Evolutionary conservation across 2,113 vertebrate species (phyloP).

Genomic region (Ochotona princeps): DNA sequence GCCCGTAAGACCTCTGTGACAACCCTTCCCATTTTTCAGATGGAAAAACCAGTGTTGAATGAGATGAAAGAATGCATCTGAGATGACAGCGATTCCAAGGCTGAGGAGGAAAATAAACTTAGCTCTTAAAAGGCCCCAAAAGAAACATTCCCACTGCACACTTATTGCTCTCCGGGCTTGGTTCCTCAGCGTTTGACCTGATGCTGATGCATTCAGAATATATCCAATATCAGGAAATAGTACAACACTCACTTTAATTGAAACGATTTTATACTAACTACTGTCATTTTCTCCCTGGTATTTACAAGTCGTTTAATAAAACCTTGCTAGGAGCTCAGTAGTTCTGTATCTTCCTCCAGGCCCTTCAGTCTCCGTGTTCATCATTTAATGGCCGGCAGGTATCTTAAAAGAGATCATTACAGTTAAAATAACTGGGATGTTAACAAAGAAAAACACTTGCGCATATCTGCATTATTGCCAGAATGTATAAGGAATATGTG

Average conservation of each 20-base stretch:
- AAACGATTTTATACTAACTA: slow-evolving; percentile 74
- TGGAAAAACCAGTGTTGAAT: slow-evolving; percentile 15
- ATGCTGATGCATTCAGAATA: slow-evolving; percentile 41
- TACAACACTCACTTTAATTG: slow-evolving; percentile 82
- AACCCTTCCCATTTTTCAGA: not conserved
- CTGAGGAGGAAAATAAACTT: slow-evolving; percentile 20
- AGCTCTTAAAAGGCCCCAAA: not conserved
- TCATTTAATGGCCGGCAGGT: slow-evolving; percentile 61
- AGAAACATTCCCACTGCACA: slow-evolving; percentile 10
- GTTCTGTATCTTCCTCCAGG: slow-evolving; percentile 54
- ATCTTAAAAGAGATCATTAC: slow-evolving; percentile 76
- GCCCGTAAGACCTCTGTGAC: not conserved
- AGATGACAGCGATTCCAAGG: slow-evolving; percentile 7
- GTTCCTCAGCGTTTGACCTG: slow-evolving; percentile 59
- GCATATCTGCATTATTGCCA: slow-evolving; percentile 55
- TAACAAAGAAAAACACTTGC: not conserved
- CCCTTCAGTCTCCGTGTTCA: slow-evolving; percentile 54
- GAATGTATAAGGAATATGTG: slow-evolving; percentile 12
- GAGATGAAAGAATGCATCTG: not conserved
- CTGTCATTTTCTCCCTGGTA: slow-evolving; percentile 79
- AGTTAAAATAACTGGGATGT: slow-evolving; percentile 65
- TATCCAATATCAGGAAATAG: slow-evolving; percentile 50
- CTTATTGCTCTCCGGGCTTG: not conserved
- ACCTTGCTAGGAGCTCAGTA: slow-evolving; percentile 63
- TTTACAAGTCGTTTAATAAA: slow-evolving; percentile 77